Evolutionary conservation across 2,888 invertebrate genomes (phyloP).

Genomic region (Campoplex capitator): DNA sequence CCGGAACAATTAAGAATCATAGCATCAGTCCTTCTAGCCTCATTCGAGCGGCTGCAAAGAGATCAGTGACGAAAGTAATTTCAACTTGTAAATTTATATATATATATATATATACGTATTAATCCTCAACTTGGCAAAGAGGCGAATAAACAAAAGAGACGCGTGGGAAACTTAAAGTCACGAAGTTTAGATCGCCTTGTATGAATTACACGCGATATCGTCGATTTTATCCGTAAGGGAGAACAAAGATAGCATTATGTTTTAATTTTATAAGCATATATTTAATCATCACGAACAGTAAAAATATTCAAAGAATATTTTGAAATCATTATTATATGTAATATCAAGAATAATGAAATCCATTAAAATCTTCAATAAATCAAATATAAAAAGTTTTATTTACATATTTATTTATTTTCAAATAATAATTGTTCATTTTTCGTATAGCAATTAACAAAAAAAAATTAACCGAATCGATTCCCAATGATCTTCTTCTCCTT

Average conservation of each 20-base stretch:
- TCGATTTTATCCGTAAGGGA: not conserved
- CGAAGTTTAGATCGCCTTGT: conserved; percentile 28
- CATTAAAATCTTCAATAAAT: no score
- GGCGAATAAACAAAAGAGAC: conserved; percentile 35
- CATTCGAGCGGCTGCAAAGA: not conserved
- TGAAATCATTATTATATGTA: not conserved
- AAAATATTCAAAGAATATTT: not conserved
- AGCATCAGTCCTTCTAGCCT: not conserved
- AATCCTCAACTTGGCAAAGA: conserved; percentile 2
- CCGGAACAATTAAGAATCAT: conserved; percentile 37
- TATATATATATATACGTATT: not conserved
- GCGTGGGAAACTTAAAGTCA: conserved; percentile 61
- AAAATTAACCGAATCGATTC: no score
- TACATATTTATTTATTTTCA: no score
- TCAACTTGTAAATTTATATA: conserved; percentile 10
- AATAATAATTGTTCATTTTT: no score
- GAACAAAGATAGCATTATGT: not conserved
- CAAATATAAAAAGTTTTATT: no score
- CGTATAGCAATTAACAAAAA: no score
- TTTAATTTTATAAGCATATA: not conserved
- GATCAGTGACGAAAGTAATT: conserved; percentile 15
- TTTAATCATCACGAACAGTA: not conserved
- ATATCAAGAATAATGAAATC: not conserved
- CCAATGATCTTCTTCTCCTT: no score
- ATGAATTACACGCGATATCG: conserved; percentile 16